Base-by-base conservation (phyloP, 2,888 invertebrate species). In the Scaptodrosophila latifasciaeformis region DNA sequence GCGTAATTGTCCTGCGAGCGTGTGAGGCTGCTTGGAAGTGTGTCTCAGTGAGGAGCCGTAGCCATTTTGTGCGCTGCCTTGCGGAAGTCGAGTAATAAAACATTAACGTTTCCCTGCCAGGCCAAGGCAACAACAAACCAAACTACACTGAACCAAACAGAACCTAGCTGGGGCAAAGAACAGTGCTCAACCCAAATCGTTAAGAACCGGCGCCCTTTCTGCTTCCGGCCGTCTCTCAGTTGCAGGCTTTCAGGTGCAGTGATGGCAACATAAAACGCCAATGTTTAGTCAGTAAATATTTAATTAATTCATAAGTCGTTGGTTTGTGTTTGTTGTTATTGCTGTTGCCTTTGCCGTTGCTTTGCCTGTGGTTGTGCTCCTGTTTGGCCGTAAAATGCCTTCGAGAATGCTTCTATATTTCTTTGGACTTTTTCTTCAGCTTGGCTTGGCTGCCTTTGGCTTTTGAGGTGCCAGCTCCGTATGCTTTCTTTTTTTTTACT, bases 81-180 rank as follows among this genome's bases (percentile, higher is more conserved):
- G 55, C 71, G 82, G 74, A 82, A 80, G 74, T 69, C 69, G 62
- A 61, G 82, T 75, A 70, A 82, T 80, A 80, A 74, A 81, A 80
- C 76, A 81, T 72, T 65, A 75, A 71, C 82, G 79, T 70, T 76
- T 72, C 71, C 71, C 68, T 74, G 66, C 69, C 62, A 63, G 61
- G 61, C 54, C 55, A 59, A 46, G 46, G 30, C 7, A 10, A 40
- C 29, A 29, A 29, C 27, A 15, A 29, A 15, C 40, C 24, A 18
- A 27, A 43, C 39, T 18, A 13, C 13, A 13, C 15, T 34, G 34
- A 12, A 34, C 34, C n/a, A n/a, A n/a, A n/a, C n/a, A n/a, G n/a
- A n/a, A n/a, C n/a, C n/a, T n/a, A n/a, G n/a, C n/a, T n/a, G n/a
- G n/a, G 34, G 34, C 34, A 27, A 27, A 27, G 27, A 34, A 13